phyloP scores from a whole-genome alignment of 1,140 invertebrate species.

The Eupeodes corollae region DNA sequence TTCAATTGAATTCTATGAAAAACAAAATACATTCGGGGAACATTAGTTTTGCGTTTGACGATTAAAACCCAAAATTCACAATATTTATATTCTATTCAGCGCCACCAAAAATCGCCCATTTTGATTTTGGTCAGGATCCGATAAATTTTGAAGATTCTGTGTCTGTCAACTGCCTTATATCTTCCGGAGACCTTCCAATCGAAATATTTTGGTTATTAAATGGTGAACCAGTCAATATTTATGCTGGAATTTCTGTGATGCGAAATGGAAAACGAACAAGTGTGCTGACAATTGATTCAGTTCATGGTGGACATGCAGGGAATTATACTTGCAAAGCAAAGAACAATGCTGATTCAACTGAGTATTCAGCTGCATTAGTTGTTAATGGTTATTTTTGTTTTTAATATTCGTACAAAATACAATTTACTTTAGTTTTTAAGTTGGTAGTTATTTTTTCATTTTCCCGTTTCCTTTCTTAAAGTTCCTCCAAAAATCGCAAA shows the following conservation, averaged over 20 bases:
- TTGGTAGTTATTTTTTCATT: neutral
- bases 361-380: constrained; percentile 51
- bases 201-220: constrained; percentile 47
- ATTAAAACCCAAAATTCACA: too few relatives aligned
- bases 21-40: too few relatives aligned
- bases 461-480: constrained; percentile 22
- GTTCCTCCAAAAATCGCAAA: constrained; percentile 55
- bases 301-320: constrained; percentile 55
- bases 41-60: too few relatives aligned
- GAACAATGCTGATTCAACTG: constrained; percentile 50
- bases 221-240: constrained; percentile 4
- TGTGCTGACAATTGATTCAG: constrained; percentile 56
- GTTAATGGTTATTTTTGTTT: constrained; percentile 51
- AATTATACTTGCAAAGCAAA: constrained; percentile 60
- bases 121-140: constrained; percentile 19
- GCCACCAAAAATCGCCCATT: too few relatives aligned
- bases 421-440: constrained; percentile 7
- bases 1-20: neutral
- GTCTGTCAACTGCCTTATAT: constrained; percentile 57
- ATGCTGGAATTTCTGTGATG: constrained; percentile 47
- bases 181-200: constrained; percentile 56
- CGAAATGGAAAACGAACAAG: constrained; percentile 52
- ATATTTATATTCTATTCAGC: too few relatives aligned
- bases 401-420: constrained; percentile 11
- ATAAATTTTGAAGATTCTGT: constrained; percentile 59